A percentile compares a stretch with the other conserved stretches of the same genome.
Evolutionary conservation across 2,888 invertebrate genomes (phyloP).

Genomic region (Fragum sueziense): DNA sequence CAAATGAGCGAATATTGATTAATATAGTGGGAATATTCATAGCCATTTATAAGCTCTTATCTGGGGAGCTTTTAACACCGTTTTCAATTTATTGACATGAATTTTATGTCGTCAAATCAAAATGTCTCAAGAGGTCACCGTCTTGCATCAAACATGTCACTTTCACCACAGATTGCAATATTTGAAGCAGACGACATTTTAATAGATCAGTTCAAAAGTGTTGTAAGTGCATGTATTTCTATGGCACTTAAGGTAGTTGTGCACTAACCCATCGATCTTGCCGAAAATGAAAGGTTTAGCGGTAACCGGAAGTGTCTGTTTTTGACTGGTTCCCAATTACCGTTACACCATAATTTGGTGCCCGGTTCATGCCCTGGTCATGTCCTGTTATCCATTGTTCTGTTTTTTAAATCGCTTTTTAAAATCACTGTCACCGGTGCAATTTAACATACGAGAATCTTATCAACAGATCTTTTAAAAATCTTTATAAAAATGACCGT

Average conservation of each 20-base stretch:
- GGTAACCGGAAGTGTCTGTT: slow-evolving; percentile 48
- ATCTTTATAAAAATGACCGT: not conserved
- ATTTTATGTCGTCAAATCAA: too few relatives aligned
- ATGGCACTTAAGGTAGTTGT: too few relatives aligned
- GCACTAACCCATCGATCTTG: too few relatives aligned
- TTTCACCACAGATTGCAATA: not conserved
- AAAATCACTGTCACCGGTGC: not conserved
- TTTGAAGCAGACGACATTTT: slow-evolving; percentile 28
- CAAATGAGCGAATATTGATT: too few relatives aligned
- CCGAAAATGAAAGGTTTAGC: slow-evolving; percentile 28
- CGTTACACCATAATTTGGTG: slow-evolving; percentile 51
- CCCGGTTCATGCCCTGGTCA: slow-evolving; percentile 52
- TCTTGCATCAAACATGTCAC: not conserved
- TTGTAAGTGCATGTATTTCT: too few relatives aligned
- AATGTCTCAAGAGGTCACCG: too few relatives aligned
- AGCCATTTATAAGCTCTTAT: too few relatives aligned
- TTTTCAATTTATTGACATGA: too few relatives aligned
- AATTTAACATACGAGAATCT: not conserved
- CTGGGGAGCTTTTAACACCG: too few relatives aligned
- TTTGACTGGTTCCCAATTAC: slow-evolving; percentile 55
- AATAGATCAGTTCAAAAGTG: too few relatives aligned
- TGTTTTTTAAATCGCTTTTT: slow-evolving; percentile 5
- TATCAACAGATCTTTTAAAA: slow-evolving; percentile 5
- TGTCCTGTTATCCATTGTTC: slow-evolving; percentile 15
- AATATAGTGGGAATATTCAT: too few relatives aligned